These are phyloP conservation scores for Bufo bufo DNA, from an alignment of 2,113 vertebrate species.

Conservation along the genomic window DNA sequence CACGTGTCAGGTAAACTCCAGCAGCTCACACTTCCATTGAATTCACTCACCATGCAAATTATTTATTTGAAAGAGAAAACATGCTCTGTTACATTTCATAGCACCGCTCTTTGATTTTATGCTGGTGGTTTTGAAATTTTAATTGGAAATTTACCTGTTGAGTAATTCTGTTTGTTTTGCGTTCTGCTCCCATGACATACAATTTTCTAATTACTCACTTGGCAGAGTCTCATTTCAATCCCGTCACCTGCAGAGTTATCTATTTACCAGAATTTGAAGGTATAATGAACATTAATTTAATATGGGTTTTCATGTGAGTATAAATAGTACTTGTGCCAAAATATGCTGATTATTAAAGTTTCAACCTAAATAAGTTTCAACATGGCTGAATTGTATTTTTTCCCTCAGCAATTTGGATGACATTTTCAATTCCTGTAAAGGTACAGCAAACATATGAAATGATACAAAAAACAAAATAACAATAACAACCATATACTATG, in stretches of 20 bases:
- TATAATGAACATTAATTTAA: conserved; percentile 57
- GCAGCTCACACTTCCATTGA: not conserved
- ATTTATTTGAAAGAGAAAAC: conserved; percentile 37
- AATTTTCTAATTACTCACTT: conserved; percentile 59
- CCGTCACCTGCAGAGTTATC: conserved; percentile 55
- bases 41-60: conserved; percentile 35
- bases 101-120: conserved; percentile 48
- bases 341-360: conserved; percentile 11
- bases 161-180: conserved; percentile 59
- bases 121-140: conserved; percentile 47
- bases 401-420: not conserved
- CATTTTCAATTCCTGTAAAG: not conserved
- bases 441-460: not conserved
- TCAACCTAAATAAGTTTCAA: conserved; percentile 15
- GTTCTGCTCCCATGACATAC: conserved; percentile 51
- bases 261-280: conserved; percentile 49
- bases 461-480: not conserved
- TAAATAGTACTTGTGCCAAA: conserved; percentile 31
- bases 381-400: not conserved
- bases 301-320: conserved; percentile 48
- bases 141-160: conserved; percentile 60
- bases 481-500: not conserved
- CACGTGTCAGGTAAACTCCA: not conserved
- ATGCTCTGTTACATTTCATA: conserved; percentile 26
- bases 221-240: conserved; percentile 54